These are phyloP conservation scores for Danaus melanippus DNA, from an alignment of 1,140 invertebrate species.

Conservation along the genomic window DNA sequence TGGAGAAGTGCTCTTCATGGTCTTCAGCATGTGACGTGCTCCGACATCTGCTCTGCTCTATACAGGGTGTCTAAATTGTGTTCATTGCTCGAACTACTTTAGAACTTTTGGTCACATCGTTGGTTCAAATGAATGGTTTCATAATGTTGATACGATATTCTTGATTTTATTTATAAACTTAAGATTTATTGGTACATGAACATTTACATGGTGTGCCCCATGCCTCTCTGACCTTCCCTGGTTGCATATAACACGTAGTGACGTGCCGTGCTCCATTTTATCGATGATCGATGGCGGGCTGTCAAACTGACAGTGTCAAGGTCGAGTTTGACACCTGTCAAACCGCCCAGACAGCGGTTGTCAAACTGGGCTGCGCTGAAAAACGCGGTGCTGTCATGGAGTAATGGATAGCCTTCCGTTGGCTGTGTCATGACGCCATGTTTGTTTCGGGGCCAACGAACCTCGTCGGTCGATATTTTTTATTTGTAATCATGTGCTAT, in stretches of 20 bases:
- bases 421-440: slow-evolving; percentile 34
- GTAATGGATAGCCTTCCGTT: slow-evolving; percentile 59
- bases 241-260: slow-evolving; percentile 25
- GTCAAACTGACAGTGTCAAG: slow-evolving; percentile 55
- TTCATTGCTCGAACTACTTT: too few relatives aligned
- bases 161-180: too few relatives aligned
- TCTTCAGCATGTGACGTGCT: neutral
- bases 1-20: slow-evolving; percentile 24
- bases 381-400: slow-evolving; percentile 53
- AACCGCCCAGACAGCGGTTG: slow-evolving; percentile 42
- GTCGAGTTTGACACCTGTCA: slow-evolving; percentile 63
- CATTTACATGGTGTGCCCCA: neutral
- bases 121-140: too few relatives aligned
- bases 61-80: too few relatives aligned
- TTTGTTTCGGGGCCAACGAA: slow-evolving; percentile 45
- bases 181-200: neutral
- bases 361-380: slow-evolving; percentile 46
- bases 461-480: slow-evolving; percentile 31
- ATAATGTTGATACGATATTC: too few relatives aligned
- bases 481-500: slow-evolving; percentile 28
- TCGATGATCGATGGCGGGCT: slow-evolving; percentile 51
- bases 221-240: slow-evolving; percentile 23
- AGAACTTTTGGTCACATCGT: too few relatives aligned
- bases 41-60: too few relatives aligned
- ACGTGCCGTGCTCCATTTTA: slow-evolving; percentile 24